phyloP scores from a whole-genome alignment of 2,888 invertebrate species.

The Tillus elongatus region DNA sequence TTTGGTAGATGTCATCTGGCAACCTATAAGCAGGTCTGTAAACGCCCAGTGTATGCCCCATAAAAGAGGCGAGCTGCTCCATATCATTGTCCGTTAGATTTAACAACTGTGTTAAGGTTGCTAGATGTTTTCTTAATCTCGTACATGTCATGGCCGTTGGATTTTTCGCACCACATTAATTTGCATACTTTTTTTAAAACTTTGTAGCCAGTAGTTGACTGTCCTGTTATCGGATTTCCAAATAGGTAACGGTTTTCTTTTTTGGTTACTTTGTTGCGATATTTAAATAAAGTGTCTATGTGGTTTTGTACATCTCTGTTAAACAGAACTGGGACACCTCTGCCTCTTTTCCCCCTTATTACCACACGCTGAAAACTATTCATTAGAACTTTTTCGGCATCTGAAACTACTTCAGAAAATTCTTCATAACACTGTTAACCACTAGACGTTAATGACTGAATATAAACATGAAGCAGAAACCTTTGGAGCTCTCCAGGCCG shows the following conservation, averaged over 20 bases:
- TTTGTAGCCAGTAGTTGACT: slow-evolving; percentile 22
- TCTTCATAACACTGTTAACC: slow-evolving; percentile 18
- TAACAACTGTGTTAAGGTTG: slow-evolving; percentile 22
- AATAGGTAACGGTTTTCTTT: slow-evolving; percentile 19
- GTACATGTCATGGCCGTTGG: slow-evolving; percentile 19
- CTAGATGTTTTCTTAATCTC: slow-evolving; percentile 22
- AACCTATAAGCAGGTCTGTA: slow-evolving; percentile 19
- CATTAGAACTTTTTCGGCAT: too few species aligned
- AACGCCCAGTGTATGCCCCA: slow-evolving; percentile 21
- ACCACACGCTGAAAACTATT: slow-evolving; percentile 19
- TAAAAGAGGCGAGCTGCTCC: slow-evolving; percentile 23
- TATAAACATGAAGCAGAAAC: slow-evolving; percentile 16
- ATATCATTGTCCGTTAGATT: slow-evolving; percentile 20
- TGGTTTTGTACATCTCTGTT: slow-evolving; percentile 22
- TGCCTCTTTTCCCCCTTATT: slow-evolving; percentile 18
- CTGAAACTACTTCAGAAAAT: slow-evolving; percentile 16
- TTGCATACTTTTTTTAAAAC: slow-evolving; percentile 21
- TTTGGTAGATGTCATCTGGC: slow-evolving; percentile 17
- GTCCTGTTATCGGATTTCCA: slow-evolving; percentile 13
- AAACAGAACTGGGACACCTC: slow-evolving; percentile 25
- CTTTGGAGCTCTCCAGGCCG: slow-evolving; percentile 24
- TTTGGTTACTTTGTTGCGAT: slow-evolving; percentile 14
- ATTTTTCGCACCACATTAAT: slow-evolving; percentile 18
- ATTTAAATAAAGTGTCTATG: slow-evolving; percentile 16
- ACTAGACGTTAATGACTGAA: too few species aligned